Conservation (phyloP, 2,113 vertebrate species). For the Dermatemys mawii region DNA sequence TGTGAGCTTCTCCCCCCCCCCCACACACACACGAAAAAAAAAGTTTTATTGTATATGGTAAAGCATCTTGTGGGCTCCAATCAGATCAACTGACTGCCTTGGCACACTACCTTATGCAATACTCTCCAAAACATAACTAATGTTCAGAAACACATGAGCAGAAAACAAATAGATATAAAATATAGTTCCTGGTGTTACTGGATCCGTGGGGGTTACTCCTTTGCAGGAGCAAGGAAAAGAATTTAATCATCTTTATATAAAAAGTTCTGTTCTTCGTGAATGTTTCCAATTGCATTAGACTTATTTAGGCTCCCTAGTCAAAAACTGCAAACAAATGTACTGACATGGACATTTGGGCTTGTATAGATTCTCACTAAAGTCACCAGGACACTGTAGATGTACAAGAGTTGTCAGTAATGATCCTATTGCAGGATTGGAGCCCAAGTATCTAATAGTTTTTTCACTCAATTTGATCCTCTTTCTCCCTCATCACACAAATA, state of each 20-base stretch:
- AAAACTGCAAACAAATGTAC: background rate
- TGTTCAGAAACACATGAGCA: background rate
- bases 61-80: background rate
- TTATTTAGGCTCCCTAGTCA: background rate
- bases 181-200: background rate
- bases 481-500: background rate
- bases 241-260: background rate
- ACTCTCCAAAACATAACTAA: background rate
- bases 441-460: background rate
- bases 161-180: background rate
- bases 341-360: background rate
- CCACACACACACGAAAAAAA: too few species aligned
- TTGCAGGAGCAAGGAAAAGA: fast-evolving
- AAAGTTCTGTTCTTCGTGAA: background rate
- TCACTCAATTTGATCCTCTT: background rate
- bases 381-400: background rate
- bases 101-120: fast-evolving
- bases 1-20: background rate
- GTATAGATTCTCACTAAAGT: background rate
- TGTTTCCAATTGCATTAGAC: background rate
- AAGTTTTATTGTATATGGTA: background rate
- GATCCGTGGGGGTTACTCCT: fast-evolving
- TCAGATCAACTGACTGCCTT: background rate
- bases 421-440: background rate
- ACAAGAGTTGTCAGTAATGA: background rate